Evolutionary conservation across 2,888 invertebrate species (phyloP).

Genomic region (Mylabris sibirica): DNA sequence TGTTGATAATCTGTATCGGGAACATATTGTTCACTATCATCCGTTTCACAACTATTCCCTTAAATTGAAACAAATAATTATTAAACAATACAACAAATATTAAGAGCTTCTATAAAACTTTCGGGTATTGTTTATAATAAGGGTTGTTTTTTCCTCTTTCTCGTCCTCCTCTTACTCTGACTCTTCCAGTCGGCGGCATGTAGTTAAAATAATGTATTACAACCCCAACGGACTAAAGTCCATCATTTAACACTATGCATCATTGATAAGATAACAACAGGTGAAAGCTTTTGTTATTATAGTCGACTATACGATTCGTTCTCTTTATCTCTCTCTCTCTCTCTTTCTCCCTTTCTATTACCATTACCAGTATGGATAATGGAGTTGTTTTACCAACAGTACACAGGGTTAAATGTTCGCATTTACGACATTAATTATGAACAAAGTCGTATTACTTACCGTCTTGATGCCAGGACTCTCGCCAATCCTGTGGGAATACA

Average conservation of each 20-base stretch:
- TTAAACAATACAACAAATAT: not conserved
- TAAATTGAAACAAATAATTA: constrained; percentile 32
- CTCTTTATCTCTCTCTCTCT: constrained; percentile 16
- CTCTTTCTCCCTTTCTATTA: not conserved
- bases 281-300: constrained; percentile 47
- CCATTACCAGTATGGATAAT: constrained; percentile 7
- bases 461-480: constrained; percentile 62
- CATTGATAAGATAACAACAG: constrained; percentile 55
- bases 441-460: constrained; percentile 59
- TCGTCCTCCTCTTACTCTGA: too few relatives aligned
- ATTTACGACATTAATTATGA: constrained; percentile 58
- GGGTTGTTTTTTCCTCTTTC: constrained; percentile 1
- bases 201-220: constrained; percentile 17
- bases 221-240: constrained; percentile 48
- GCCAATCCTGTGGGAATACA: constrained; percentile 59
- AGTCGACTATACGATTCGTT: constrained; percentile 37
- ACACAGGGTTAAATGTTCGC: constrained; percentile 57
- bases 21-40: constrained; percentile 65
- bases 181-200: too few relatives aligned
- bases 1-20: constrained; percentile 59
- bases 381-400: constrained; percentile 43
- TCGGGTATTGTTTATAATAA: not conserved
- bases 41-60: constrained; percentile 66
- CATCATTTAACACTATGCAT: constrained; percentile 57
- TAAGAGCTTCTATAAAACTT: not conserved